These are phyloP conservation scores for Amblyopsis hoosieri DNA, from an alignment of 2,797 vertebrate species.

Conservation along the genomic window DNA sequence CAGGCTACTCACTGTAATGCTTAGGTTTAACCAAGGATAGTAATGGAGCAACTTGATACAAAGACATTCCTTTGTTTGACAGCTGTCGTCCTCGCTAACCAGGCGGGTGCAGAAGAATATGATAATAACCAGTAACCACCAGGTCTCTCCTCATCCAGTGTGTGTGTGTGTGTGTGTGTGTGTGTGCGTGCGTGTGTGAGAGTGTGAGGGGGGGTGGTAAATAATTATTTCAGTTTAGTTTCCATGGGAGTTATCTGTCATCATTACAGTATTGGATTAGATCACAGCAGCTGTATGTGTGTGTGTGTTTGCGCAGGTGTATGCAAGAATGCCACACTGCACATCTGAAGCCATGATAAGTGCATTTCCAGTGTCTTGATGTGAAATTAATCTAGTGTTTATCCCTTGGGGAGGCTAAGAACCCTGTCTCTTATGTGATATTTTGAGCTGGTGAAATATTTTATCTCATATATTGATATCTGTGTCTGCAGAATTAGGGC, in stretches of 20 bases:
- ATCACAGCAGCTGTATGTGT: neutral
- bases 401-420: conserved; percentile 20
- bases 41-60: conserved; percentile 64
- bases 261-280: conserved; percentile 15
- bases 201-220: conserved; percentile 16
- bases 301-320: neutral
- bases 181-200: neutral
- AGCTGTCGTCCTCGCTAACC: conserved; percentile 68
- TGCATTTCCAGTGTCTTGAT: conserved; percentile 14
- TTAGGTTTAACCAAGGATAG: conserved; percentile 61
- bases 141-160: conserved; percentile 38
- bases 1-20: conserved; percentile 35
- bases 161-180: conserved; percentile 8
- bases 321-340: neutral
- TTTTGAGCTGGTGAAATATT: conserved; percentile 38
- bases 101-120: conserved; percentile 66
- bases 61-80: conserved; percentile 61
- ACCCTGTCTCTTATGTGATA: conserved; percentile 32
- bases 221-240: conserved; percentile 44
- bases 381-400: conserved; percentile 4
- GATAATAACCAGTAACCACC: conserved; percentile 59
- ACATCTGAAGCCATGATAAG: neutral
- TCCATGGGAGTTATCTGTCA: conserved; percentile 32
- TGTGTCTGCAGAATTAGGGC: conserved; percentile 31
- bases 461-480: conserved; percentile 53